Percentiles rank a stretch among this genome's conserved stretches.
Evolutionary conservation across 1,140 invertebrate genomes (phyloP).

Genomic region (Latrodectus geometricus): DNA sequence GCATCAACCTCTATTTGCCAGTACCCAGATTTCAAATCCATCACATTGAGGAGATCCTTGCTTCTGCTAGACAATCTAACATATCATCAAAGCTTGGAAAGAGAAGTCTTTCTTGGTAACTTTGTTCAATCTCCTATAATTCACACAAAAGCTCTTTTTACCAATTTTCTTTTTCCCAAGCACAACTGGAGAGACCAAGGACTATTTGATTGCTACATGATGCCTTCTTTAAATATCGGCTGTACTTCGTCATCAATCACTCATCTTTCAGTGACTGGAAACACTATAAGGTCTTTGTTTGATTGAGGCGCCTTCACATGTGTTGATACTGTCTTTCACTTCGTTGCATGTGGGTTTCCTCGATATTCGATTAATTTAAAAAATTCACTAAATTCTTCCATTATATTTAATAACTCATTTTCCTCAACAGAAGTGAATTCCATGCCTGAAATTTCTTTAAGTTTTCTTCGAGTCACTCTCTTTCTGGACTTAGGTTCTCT

Average conservation of each 20-base stretch:
- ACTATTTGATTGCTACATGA: constrained; percentile 66
- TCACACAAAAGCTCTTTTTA: constrained; percentile 68
- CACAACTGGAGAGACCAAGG: constrained; percentile 70
- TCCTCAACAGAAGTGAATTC: no score
- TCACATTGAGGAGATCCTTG: constrained; percentile 67
- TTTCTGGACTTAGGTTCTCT: no score
- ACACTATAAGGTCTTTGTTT: no score
- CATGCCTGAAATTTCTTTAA: no score
- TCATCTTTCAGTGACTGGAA: no score
- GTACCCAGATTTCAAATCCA: constrained; percentile 70
- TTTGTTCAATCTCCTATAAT: constrained; percentile 71
- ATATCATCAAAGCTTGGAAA: constrained; percentile 72
- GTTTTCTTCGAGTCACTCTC: no score
- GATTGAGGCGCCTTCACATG: constrained; percentile 42
- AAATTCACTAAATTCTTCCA: constrained; percentile 13
- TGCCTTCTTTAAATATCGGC: constrained; percentile 66
- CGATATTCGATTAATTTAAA: not conserved
- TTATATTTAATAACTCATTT: not conserved
- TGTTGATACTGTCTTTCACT: constrained; percentile 65
- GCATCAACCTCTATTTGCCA: constrained; percentile 66
- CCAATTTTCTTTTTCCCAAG: constrained; percentile 70
- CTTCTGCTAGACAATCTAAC: constrained; percentile 67
- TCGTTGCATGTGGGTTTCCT: not conserved
- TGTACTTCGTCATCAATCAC: constrained; percentile 64
- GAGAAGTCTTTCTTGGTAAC: constrained; percentile 70